These are phyloP conservation scores for Periophthalmus modestus DNA, from an alignment of 2,113 vertebrate genomes.

Conservation along the genomic window DNA sequence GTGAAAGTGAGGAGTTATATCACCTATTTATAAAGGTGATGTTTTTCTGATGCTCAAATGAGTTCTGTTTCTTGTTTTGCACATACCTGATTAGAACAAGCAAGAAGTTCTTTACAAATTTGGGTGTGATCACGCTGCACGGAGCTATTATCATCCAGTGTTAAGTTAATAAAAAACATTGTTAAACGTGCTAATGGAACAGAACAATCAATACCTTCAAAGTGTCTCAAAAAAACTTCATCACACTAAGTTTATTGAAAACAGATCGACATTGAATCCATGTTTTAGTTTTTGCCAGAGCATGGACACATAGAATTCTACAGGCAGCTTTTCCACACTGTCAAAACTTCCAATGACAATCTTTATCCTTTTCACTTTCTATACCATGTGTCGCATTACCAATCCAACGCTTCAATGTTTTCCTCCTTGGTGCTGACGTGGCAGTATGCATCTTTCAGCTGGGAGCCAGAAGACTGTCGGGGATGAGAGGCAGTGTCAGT, in stretches of 20 bases:
- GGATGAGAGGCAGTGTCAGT: constrained; percentile 67
- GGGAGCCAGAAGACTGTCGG: constrained; percentile 63
- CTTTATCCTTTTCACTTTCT: constrained; percentile 7
- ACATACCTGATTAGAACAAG: no score
- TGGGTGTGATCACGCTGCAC: background rate
- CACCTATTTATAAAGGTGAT: background rate
- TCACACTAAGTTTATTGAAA: background rate
- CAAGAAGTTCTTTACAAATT: background rate
- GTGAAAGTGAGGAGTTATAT: background rate
- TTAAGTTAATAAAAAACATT: no score
- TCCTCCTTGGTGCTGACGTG: constrained; percentile 60
- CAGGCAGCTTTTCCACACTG: background rate
- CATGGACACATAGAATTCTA: background rate
- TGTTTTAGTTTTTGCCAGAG: background rate
- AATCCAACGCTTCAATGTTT: constrained; percentile 39
- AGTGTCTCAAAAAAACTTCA: no score
- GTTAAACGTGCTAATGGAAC: background rate
- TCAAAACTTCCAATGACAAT: background rate
- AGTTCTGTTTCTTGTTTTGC: background rate
- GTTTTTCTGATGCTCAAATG: background rate
- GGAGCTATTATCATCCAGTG: background rate
- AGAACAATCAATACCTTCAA: background rate
- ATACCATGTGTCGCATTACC: constrained; percentile 44
- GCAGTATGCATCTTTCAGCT: constrained; percentile 61
- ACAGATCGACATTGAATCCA: background rate